Evolutionary conservation across 2,113 vertebrate species (phyloP).

Genomic region (Gallinago media): DNA sequence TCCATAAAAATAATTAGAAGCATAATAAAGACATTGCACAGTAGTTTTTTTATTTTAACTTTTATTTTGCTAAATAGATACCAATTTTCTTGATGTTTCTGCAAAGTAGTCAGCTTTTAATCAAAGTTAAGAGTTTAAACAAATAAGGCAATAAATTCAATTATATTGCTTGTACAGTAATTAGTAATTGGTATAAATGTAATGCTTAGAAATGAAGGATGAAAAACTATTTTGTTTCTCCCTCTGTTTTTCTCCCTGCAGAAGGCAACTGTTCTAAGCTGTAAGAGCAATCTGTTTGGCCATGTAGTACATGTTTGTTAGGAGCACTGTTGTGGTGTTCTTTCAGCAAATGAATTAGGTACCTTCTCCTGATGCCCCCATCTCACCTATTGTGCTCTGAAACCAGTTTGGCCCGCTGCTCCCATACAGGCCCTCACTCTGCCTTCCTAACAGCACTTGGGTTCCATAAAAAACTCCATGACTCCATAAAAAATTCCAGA

Average conservation of each 20-base stretch:
- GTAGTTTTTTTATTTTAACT: background rate
- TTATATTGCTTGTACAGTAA: background rate
- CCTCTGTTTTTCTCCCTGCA: background rate
- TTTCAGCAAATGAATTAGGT: background rate
- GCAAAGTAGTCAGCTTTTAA: background rate
- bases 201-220: background rate
- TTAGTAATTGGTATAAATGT: background rate
- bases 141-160: background rate
- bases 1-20: background rate
- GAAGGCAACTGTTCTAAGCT: background rate
- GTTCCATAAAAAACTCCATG: slow-evolving; percentile 38
- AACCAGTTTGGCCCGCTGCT: too few species aligned
- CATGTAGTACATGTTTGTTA: background rate
- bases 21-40: background rate
- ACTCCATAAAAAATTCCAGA: slow-evolving; percentile 8
- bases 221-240: background rate
- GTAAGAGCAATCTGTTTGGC: background rate
- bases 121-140: background rate
- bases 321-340: background rate
- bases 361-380: background rate
- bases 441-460: slow-evolving; percentile 47
- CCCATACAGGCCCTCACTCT: background rate
- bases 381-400: too few species aligned
- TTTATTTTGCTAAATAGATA: background rate
- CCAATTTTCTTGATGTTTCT: background rate